Evolutionary conservation across 2,888 invertebrate species (phyloP).

Genomic region (Drosophila subquinaria): DNA sequence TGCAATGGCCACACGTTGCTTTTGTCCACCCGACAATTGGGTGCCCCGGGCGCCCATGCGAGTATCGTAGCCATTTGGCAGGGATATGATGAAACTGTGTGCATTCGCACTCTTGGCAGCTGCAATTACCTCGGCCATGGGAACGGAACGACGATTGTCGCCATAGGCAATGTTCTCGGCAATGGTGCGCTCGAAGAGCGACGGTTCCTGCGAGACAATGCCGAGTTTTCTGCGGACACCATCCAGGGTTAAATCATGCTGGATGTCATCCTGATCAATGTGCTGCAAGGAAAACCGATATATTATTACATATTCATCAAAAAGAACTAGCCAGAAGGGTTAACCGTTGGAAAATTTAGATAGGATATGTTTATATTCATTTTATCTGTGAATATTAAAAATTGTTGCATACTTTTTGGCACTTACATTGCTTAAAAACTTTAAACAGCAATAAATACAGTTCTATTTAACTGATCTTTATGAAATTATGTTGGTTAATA

Average conservation of each 20-base stretch:
- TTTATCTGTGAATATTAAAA: too few relatives aligned
- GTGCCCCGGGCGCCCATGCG: slow-evolving; percentile 91
- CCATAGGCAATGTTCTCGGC: slow-evolving; percentile 95
- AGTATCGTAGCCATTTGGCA: slow-evolving; percentile 92
- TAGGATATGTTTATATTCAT: too few relatives aligned
- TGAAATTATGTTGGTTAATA: not conserved
- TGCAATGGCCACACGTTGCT: slow-evolving; percentile 94
- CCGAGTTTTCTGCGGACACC: slow-evolving; percentile 91
- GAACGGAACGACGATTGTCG: slow-evolving; percentile 89
- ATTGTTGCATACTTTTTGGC: not conserved
- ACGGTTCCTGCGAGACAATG: slow-evolving; percentile 94
- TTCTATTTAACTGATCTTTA: not conserved
- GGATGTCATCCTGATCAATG: slow-evolving; percentile 87
- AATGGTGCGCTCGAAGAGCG: slow-evolving; percentile 93
- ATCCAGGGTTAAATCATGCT: slow-evolving; percentile 88
- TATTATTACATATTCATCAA: too few relatives aligned
- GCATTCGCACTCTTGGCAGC: slow-evolving; percentile 92
- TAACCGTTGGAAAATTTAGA: too few relatives aligned
- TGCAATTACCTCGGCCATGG: slow-evolving; percentile 90
- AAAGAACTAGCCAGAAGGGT: too few relatives aligned
- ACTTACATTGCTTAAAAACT: not conserved
- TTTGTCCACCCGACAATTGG: slow-evolving; percentile 94
- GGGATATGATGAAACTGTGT: slow-evolving; percentile 90
- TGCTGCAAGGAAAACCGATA: slow-evolving; percentile 59
- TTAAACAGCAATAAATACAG: not conserved